These are phyloP conservation scores for Macrobrachium rosenbergii DNA, from an alignment of 1,140 invertebrate genomes.

Conservation along the genomic window DNA sequence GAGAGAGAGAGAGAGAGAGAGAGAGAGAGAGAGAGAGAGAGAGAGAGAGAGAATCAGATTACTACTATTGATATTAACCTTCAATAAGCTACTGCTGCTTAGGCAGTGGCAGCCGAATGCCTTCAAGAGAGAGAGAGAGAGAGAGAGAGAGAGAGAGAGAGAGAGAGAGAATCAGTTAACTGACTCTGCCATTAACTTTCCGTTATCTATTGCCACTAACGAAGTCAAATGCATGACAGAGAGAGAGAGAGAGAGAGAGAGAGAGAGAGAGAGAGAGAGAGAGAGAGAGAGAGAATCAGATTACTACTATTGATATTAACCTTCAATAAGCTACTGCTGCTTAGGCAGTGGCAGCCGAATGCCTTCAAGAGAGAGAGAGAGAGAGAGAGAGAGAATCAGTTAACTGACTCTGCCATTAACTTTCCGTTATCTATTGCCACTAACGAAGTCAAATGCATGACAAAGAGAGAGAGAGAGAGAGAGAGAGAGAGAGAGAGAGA, in stretches of 20 bases:
- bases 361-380: neutral
- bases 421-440: too few species aligned
- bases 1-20: too few species aligned
- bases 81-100: too few species aligned
- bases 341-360: neutral
- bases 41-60: neutral
- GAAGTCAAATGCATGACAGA: neutral
- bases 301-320: too few species aligned
- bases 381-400: neutral
- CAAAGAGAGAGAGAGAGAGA: too few species aligned
- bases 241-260: constrained; percentile 5
- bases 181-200: too few species aligned
- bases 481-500: too few species aligned
- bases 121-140: neutral
- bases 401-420: neutral
- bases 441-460: too few species aligned
- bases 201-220: too few species aligned
- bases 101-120: neutral
- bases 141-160: neutral
- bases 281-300: neutral
- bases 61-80: too few species aligned
- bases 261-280: constrained; percentile 5
- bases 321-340: too few species aligned
- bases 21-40: constrained; percentile 5
- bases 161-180: neutral